Conservation (phyloP, 1,140 invertebrate genomes). For the Oreohelix idahoensis region DNA sequence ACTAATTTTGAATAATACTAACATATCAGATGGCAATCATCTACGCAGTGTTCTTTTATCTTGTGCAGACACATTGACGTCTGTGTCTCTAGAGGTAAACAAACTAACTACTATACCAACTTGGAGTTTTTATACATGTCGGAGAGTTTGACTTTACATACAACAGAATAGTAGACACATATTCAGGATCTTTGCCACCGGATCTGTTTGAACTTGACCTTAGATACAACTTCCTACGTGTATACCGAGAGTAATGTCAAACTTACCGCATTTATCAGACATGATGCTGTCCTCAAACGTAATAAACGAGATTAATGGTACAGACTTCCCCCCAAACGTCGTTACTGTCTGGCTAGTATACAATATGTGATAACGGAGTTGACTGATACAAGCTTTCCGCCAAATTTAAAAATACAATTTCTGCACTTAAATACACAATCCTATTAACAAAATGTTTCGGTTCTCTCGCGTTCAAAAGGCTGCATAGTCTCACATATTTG, state of each 20-base stretch:
- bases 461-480: background rate
- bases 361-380: background rate
- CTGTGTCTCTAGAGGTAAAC: background rate
- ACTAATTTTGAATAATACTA: background rate
- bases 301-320: background rate
- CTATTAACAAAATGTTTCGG: background rate
- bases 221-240: background rate
- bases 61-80: background rate
- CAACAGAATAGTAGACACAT: background rate
- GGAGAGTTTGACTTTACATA: background rate
- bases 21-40: background rate
- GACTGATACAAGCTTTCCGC: background rate
- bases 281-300: background rate
- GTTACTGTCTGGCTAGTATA: background rate
- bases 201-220: background rate
- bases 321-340: background rate
- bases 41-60: background rate
- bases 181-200: background rate
- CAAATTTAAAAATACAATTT: background rate
- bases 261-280: background rate
- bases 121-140: background rate
- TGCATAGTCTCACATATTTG: background rate
- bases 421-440: background rate
- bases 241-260: background rate
- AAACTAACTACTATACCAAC: background rate